Conservation (phyloP, 92 coral and sea anemone genomes). For the Epizoanthus illoricatus region DNA sequence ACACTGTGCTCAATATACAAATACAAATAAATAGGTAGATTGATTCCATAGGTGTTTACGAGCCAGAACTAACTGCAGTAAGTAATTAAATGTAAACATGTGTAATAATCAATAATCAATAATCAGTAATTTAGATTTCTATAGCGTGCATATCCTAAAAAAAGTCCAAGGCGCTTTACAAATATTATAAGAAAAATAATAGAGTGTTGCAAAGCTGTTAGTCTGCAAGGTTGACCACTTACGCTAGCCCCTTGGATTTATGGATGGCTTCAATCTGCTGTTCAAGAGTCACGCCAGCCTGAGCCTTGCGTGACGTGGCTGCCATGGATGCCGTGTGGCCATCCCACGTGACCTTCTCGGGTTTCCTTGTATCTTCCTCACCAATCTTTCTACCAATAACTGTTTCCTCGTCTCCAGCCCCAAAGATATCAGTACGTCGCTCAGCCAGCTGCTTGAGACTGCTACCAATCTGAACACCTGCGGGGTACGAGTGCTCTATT, state of each 20-base stretch:
- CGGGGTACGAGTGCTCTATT: neutral
- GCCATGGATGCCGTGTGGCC: constrained; percentile 98
- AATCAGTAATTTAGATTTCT: too few relatives aligned
- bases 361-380: constrained; percentile 89
- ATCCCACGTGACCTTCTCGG: constrained; percentile 99
- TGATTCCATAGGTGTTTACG: too few relatives aligned
- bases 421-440: constrained; percentile 99
- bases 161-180: neutral
- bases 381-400: constrained; percentile 96
- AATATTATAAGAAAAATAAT: neutral
- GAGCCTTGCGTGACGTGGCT: constrained; percentile 96
- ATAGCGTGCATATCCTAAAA: neutral
- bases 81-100: too few relatives aligned
- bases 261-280: constrained; percentile 98
- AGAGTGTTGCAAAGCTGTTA: neutral
- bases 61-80: too few relatives aligned
- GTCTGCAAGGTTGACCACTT: constrained; percentile 40
- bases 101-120: too few relatives aligned
- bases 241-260: constrained; percentile 97
- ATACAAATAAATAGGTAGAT: too few relatives aligned
- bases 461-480: constrained; percentile 93
- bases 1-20: too few relatives aligned
- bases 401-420: constrained; percentile 99
- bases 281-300: constrained; percentile 92
- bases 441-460: constrained; percentile 94